phyloP scores from a whole-genome alignment of 2,888 invertebrate genomes.

The Sesia apiformis region DNA sequence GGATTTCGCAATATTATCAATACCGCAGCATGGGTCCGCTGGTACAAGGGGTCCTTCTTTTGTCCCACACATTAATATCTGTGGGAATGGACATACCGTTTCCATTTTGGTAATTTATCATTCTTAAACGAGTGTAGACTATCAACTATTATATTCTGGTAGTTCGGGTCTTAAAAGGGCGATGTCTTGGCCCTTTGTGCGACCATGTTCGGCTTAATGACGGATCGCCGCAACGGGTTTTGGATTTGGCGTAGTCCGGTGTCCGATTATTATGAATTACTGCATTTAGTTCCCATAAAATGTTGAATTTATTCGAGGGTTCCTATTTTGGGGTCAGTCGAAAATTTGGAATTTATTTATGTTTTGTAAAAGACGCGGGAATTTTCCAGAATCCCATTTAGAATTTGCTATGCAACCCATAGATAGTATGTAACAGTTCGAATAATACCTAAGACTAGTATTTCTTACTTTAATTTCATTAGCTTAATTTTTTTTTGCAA shows the following conservation, averaged over 20 bases:
- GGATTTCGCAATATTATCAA: slow-evolving; percentile 64
- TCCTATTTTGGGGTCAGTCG: not conserved
- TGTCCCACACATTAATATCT: slow-evolving; percentile 69
- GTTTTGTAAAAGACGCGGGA: too few relatives aligned
- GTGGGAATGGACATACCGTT: slow-evolving; percentile 73
- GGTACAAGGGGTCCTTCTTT: slow-evolving; percentile 50
- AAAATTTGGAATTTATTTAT: not conserved
- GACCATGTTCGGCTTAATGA: slow-evolving; percentile 45
- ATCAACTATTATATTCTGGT: slow-evolving; percentile 39
- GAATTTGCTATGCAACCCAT: too few relatives aligned
- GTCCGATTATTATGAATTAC: slow-evolving; percentile 67
- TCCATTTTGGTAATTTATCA: slow-evolving; percentile 73
- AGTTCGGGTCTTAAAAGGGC: slow-evolving; percentile 29
- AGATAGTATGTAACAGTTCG: too few relatives aligned
- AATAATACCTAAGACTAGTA: too few relatives aligned
- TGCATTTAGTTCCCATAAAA: slow-evolving; percentile 47
- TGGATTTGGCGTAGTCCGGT: slow-evolving; percentile 33
- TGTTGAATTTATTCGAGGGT: not conserved
- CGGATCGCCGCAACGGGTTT: slow-evolving; percentile 38
- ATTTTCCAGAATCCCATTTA: too few relatives aligned
- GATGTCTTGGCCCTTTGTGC: slow-evolving; percentile 22
- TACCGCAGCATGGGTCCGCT: slow-evolving; percentile 63
- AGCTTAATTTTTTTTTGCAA: too few relatives aligned
- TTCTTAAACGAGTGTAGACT: slow-evolving; percentile 69
- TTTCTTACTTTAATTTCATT: too few relatives aligned